phyloP scores from a whole-genome alignment of 2,797 vertebrate species.

The Orestias chungarensis region DNA sequence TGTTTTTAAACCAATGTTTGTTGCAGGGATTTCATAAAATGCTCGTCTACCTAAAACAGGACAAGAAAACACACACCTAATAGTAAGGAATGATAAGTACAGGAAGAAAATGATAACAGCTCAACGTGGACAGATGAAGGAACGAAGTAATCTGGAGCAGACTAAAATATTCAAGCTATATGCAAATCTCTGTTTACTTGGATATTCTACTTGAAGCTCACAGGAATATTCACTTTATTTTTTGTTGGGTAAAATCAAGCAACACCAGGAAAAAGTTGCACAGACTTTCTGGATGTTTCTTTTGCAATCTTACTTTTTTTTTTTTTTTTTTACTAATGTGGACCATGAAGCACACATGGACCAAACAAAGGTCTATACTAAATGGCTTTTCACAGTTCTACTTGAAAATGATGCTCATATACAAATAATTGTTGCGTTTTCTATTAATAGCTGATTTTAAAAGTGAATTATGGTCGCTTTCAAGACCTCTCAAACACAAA shows the following conservation, averaged over 20 bases:
- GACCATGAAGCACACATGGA: constrained; percentile 70
- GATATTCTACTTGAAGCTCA: constrained; percentile 57
- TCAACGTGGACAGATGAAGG: background rate
- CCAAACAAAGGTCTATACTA: constrained; percentile 83
- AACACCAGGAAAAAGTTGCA: constrained; percentile 78
- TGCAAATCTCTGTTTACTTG: constrained; percentile 13
- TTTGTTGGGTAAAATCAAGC: constrained; percentile 84
- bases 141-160: constrained; percentile 3
- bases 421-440: constrained; percentile 20
- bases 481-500: constrained; percentile 56
- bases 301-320: constrained; percentile 85
- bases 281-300: constrained; percentile 66
- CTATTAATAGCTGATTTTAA: constrained; percentile 44
- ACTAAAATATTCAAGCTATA: constrained; percentile 33
- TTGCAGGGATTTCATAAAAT: background rate
- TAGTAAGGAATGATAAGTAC: constrained; percentile 5
- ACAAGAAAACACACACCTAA: background rate
- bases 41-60: background rate
- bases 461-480: constrained; percentile 54
- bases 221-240: constrained; percentile 75
- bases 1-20: background rate
- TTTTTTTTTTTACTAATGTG: constrained; percentile 81
- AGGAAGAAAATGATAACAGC: background rate
- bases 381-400: constrained; percentile 82
- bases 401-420: constrained; percentile 64